These are phyloP conservation scores for Gadus macrocephalus DNA, from an alignment of 2,113 vertebrate species.

Conservation along the genomic window DNA sequence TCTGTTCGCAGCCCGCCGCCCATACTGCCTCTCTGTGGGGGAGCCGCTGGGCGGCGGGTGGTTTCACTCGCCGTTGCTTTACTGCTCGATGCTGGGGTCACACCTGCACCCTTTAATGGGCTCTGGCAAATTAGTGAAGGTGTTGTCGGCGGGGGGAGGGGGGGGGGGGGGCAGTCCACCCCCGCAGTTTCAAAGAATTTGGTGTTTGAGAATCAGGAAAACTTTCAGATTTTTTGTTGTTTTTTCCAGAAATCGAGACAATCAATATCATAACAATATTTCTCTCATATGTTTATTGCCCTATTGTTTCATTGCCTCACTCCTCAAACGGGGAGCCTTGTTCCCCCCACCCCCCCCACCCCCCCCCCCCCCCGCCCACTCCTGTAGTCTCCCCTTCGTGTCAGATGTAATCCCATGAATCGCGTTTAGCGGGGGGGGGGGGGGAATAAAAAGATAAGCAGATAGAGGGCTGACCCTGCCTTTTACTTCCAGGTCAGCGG, in stretches of 20 bases:
- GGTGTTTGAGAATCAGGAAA: too few species aligned
- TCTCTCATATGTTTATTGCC: too few species aligned
- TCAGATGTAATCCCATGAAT: conserved; percentile 51
- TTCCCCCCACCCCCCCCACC: too few species aligned
- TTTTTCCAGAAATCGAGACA: too few species aligned
- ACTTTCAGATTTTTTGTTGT: too few species aligned
- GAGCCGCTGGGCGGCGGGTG: conserved; percentile 64
- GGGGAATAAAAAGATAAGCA: conserved; percentile 51
- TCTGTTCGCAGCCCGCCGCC: conserved; percentile 35
- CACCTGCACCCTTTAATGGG: conserved; percentile 67
- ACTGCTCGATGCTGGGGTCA: conserved; percentile 64
- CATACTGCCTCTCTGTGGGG: conserved; percentile 48
- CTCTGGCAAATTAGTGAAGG: conserved; percentile 57
- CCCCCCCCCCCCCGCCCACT: too few species aligned
- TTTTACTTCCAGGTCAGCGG: conserved; percentile 72
- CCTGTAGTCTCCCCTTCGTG: conserved; percentile 15
- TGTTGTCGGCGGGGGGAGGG: conserved; percentile 23
- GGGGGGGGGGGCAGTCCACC: too few species aligned
- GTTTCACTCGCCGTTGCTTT: conserved; percentile 63
- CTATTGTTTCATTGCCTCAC: too few species aligned
- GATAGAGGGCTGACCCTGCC: conserved; percentile 62
- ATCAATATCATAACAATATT: too few species aligned
- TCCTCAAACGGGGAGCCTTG: too few species aligned
- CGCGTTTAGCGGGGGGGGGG: conserved; percentile 31
- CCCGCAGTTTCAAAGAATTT: too few species aligned